Evolutionary conservation across 2,888 invertebrate species (phyloP), one percentile per base, ranked within the genome.

Genomic region (Holacanthella duospinosa): DNA sequence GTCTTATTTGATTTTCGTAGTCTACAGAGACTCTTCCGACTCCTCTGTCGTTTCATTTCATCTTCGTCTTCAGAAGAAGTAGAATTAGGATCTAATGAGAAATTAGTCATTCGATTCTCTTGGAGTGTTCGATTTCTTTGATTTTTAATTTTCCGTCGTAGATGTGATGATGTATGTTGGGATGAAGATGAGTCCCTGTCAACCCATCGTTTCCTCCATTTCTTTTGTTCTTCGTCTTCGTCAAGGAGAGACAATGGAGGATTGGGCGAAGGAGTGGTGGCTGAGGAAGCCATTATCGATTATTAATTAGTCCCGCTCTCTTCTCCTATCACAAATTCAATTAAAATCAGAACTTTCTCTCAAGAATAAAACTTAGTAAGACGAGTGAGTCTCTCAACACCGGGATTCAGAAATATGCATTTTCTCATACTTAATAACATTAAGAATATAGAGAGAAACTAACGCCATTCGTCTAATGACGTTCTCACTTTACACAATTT

Each of bases 221-320:
- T 48, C 16, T 48, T 21, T 48, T n/a, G 19, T 9, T 21, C 48
- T 21, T 48, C 48, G 48, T 48, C 48, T 4, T 48, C 48, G n/a
- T 48, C 48, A 9, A n/a, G 9, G 12, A 1, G 29, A 27, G 60
- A 43, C 29, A 54, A 55, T 29, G 64, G 56, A 25, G 54, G 56
- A 21, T 29, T 60, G 29, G 55, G 43, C 4, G 61, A 58, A 54
- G 63, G 55, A 56, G 48, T 43, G 21, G 61, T 43, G 25, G 64
- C 62, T 61, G 65, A 63, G 57, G 67, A 65, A 64, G 68, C 65
- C 68, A 69, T 69, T 68, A 69, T 69, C 62, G 69, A 69, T 69
- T 69, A 69, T 69, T 69, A 69, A 69, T 69, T 69, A 69, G 69
- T 67, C 59, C 60, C 55, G 25, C 26, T 55, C 24, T 21, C 48